phyloP scores from a whole-genome alignment of 2,888 invertebrate genomes.

The Erebia ligea region DNA sequence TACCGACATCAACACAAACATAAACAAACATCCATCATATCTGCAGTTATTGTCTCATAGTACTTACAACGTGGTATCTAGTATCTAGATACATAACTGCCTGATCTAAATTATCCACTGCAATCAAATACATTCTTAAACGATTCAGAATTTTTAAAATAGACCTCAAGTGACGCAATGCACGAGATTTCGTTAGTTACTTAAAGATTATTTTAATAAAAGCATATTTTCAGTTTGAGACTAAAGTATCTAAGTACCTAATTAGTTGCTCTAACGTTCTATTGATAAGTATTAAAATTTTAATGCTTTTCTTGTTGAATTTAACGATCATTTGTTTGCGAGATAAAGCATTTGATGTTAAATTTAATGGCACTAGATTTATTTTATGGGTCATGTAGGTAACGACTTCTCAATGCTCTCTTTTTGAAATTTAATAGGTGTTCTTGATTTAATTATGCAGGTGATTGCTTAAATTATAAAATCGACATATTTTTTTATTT shows the following conservation, averaged over 20 bases:
- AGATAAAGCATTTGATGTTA: constrained; percentile 29
- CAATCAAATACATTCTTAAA: not conserved
- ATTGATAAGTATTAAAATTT: constrained; percentile 30
- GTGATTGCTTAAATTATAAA: not conserved
- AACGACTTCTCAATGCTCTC: constrained; percentile 20
- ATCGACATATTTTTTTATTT: not conserved
- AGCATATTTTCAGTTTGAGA: constrained; percentile 5
- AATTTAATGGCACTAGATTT: constrained; percentile 36
- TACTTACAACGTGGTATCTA: not conserved
- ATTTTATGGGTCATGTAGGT: constrained; percentile 32
- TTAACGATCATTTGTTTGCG: constrained; percentile 31
- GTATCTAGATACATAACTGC: too few relatives aligned
- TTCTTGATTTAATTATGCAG: not conserved
- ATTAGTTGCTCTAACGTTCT: constrained; percentile 3
- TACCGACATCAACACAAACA: constrained; percentile 50
- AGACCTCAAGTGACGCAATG: constrained; percentile 12
- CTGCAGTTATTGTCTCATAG: constrained; percentile 16
- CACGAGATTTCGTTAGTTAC: not conserved
- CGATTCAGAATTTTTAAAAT: constrained; percentile 11
- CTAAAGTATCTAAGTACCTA: not conserved
- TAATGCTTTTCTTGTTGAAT: constrained; percentile 23
- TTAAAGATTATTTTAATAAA: constrained; percentile 7
- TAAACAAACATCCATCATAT: constrained; percentile 34
- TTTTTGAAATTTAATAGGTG: not conserved
- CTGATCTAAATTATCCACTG: not conserved